Base-by-base conservation (phyloP, 2,888 invertebrate genomes). In the Branchellion lobata region DNA sequence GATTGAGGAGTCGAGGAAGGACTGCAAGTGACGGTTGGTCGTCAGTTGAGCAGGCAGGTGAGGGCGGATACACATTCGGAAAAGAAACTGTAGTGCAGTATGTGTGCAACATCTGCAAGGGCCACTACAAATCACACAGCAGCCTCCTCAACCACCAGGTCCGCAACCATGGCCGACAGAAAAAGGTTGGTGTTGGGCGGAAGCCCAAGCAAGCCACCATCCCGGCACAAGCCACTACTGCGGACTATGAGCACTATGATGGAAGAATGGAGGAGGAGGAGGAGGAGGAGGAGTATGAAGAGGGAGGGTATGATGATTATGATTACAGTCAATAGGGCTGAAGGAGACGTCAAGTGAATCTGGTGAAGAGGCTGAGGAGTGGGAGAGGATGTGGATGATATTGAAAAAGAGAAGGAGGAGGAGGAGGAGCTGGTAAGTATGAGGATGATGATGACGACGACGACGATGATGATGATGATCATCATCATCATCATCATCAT, bases 131-230 rank as follows among this genome's bases (percentile, higher is more conserved):
- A 29, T 51, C 61, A 31, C 81, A 81, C 65, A 73, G 81, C 57
- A 53, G 61, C 68, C 79, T 81, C 24, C 75, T 81, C 21, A 81
- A 79, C 11, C 81, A 81, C 36, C 81, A 81, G 57, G 81, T 81
- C 11, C 72, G 61, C n/a, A 65, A 53, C 47, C 81, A 81, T 29
- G 81, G 81, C 27, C 61, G 81, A 18, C 75, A 81, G 75, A 81
- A 81, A 69, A 81, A 81, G 36, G 27, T 36, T 18, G 65, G 69
- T 14, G 47, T 75, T 3, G 79, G 79, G 18, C 29, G 81, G 8
- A 47, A 68, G 24, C 81, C 81, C 1, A 81, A 81, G 51, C 40
- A 71, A n/a, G n/a, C n/a, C n/a, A n/a, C 27, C 31, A 33, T 1
- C 24, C 8, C 3, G 34, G 27, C 75, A 24, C 18, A n/a, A 51